Percentiles rank a stretch among this genome's conserved stretches.
These are phyloP conservation scores for Drosophila auraria DNA, from an alignment of 1,140 invertebrate species.

Conservation along the genomic window DNA sequence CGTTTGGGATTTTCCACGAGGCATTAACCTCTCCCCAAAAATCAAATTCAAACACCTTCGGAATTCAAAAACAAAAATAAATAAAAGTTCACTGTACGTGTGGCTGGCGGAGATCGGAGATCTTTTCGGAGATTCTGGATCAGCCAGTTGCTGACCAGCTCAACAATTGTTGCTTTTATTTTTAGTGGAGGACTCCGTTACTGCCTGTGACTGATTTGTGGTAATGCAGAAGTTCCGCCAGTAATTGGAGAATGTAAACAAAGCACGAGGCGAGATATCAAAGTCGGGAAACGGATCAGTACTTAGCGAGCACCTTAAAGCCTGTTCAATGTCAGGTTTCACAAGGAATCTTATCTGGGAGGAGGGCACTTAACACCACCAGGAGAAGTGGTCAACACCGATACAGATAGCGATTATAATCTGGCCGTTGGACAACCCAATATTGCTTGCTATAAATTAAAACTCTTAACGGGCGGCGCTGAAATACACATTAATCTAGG, in stretches of 20 bases:
- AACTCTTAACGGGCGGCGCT: background rate
- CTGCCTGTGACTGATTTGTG: conserved; percentile 22
- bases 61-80: conserved; percentile 14
- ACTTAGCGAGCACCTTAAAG: background rate
- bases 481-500: conserved; percentile 16
- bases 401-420: conserved; percentile 50
- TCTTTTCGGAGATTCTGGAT: conserved; percentile 4
- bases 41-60: conserved; percentile 14
- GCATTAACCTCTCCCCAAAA: conserved; percentile 38
- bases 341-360: conserved; percentile 50
- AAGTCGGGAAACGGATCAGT: background rate
- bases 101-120: conserved; percentile 11
- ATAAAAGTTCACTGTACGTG: conserved; percentile 41
- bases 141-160: conserved; percentile 46
- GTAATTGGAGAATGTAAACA: conserved; percentile 30
- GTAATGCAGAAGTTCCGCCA: conserved; percentile 32
- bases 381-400: conserved; percentile 20
- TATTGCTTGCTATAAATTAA: conserved; percentile 24
- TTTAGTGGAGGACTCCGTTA: background rate
- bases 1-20: conserved; percentile 29
- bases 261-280: conserved; percentile 22
- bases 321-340: conserved; percentile 42
- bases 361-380: conserved; percentile 36
- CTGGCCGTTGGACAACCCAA: conserved; percentile 38
- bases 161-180: conserved; percentile 24